Evolutionary conservation across 1,140 invertebrate genomes (phyloP), one percentile per base, ranked within the genome.

Genomic region (Sarcophaga peregrina): DNA sequence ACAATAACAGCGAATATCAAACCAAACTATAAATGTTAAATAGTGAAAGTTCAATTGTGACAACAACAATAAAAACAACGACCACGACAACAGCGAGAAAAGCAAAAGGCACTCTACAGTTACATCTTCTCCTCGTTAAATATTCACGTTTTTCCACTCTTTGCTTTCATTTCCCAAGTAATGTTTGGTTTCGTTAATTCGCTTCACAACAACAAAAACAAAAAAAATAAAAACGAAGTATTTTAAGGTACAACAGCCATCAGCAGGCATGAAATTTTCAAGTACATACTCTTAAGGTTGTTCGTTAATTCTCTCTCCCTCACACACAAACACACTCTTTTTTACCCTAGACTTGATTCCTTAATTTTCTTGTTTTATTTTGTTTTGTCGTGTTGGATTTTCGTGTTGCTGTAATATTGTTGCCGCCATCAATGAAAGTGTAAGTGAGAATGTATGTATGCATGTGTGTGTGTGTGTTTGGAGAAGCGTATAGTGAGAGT

Each of bases 11-110:
- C 50, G 48, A 76, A n/a, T n/a, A n/a, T n/a, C n/a, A 8, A 76
- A 47, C 37, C 25, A 37, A 37, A 52, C 47, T 78, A 78, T 15
- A 78, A 37, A 78, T 68, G 48, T 78, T 78, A 68, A 68, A 68
- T 20, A 78, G 75, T 78, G 75, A 78, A 78, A 78, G 75, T 78
- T 78, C 75, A 78, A 78, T 78, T 78, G 48, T 46, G 17, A 47
- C 47, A 47, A 47, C 45, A 52, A 37, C n/a, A n/a, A 50, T 13
- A 46, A 76, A 13, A 48, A 48, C 13, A 47, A 76, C 25, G 48
- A 3, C n/a, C 15, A 47, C 8, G 20, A 78, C 9, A 9, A 58
- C 9, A 58, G 9, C 15, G 54, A 68, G 25, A 37, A n/a, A 68
- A 68, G 20, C 62, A 68, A 37, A 37, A 37, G 25, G 25, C 25